These are phyloP conservation scores for Manis crassicaudata DNA, from an alignment of 2,797 vertebrate genomes.

Conservation along the genomic window DNA sequence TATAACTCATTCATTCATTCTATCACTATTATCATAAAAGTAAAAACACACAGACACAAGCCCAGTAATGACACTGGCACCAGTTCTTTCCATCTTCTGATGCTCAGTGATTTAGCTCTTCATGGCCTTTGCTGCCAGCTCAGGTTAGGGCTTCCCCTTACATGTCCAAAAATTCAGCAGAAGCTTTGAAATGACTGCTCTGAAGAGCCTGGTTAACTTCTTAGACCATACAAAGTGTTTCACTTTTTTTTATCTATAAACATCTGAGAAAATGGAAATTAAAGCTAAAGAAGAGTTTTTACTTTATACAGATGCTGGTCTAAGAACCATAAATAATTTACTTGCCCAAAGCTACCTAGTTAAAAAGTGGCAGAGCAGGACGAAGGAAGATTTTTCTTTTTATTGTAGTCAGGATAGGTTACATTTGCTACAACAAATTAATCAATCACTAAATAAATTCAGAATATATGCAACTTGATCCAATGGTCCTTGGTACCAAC, in stretches of 20 bases:
- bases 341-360: background rate
- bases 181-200: slow-evolving; percentile 60
- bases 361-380: background rate
- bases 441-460: background rate
- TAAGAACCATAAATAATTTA: slow-evolving; percentile 8
- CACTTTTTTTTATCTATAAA: slow-evolving; percentile 2
- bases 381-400: background rate
- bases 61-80: background rate
- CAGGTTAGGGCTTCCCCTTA: background rate
- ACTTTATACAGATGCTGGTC: background rate
- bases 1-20: background rate
- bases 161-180: slow-evolving; percentile 1
- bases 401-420: background rate
- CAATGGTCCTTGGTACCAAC: background rate
- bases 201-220: slow-evolving; percentile 42
- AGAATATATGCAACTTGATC: slow-evolving; percentile 3
- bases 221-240: background rate
- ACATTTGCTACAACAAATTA: background rate
- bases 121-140: background rate
- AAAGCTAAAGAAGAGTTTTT: slow-evolving; percentile 22
- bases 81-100: background rate
- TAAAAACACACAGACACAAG: background rate
- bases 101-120: background rate
- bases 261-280: background rate
- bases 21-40: background rate